Conservation (phyloP, 2,888 invertebrate species). For the Psylliodes chrysocephalus region DNA sequence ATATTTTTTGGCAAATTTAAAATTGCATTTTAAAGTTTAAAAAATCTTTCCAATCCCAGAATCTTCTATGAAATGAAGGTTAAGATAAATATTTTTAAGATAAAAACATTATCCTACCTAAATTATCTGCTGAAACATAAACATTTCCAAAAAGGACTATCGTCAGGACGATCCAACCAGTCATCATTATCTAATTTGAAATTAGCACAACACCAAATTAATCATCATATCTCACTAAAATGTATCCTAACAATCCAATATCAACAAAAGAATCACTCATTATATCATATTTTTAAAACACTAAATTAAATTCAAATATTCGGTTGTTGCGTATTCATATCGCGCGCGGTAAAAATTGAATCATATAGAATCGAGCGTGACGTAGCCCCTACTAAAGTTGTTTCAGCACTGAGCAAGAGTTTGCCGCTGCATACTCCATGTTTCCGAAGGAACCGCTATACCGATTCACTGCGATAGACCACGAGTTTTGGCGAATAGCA, state of each 20-base stretch:
- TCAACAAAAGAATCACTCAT: neutral
- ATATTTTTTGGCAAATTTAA: too few relatives aligned
- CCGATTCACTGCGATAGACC: neutral
- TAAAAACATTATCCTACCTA: slow-evolving; percentile 25
- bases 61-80: too few relatives aligned
- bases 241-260: neutral
- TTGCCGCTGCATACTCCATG: slow-evolving; percentile 8
- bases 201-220: slow-evolving; percentile 36
- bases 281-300: slow-evolving; percentile 1
- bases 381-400: neutral
- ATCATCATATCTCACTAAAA: slow-evolving; percentile 12
- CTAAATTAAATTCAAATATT: slow-evolving; percentile 4
- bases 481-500: neutral
- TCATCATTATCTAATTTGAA: slow-evolving; percentile 37
- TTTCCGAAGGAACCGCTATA: neutral
- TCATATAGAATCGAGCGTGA: neutral
- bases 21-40: too few relatives aligned
- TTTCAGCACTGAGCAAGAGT: slow-evolving; percentile 5
- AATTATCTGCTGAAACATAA: slow-evolving; percentile 38
- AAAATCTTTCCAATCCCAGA: too few relatives aligned
- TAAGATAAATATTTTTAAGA: too few relatives aligned
- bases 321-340: slow-evolving; percentile 12
- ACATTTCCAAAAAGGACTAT: slow-evolving; percentile 36
- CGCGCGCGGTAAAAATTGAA: slow-evolving; percentile 11
- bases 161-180: slow-evolving; percentile 35